Conservation (phyloP, 37 sponge, comb jelly and placozoan genomes). For the Corticium candelabrum region DNA sequence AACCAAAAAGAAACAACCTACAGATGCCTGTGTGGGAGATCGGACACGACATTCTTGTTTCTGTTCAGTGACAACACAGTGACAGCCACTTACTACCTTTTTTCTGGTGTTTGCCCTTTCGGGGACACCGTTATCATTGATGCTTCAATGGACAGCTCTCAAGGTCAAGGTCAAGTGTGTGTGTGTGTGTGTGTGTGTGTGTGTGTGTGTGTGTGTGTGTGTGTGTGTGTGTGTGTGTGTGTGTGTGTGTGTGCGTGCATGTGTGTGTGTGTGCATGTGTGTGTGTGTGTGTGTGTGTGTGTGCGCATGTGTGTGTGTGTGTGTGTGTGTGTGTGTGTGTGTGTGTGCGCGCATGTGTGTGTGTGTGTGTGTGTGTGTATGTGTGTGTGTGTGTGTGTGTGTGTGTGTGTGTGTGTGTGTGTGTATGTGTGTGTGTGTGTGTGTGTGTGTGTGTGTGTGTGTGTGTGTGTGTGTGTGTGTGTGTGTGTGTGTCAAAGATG, state of each 20-base stretch:
- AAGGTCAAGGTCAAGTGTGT: too few relatives aligned
- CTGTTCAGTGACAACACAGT: too few relatives aligned
- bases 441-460: conserved; percentile 5
- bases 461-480: conserved; percentile 5
- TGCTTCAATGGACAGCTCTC: too few relatives aligned
- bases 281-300: conserved; percentile 23
- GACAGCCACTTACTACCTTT: too few relatives aligned
- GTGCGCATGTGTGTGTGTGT: background rate
- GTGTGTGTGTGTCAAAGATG: conserved; percentile 5
- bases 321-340: background rate
- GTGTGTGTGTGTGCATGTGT: conserved; percentile 20
- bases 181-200: background rate
- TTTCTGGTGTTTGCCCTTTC: too few relatives aligned
- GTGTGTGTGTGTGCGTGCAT: background rate
- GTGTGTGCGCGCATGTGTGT: background rate
- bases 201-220: background rate
- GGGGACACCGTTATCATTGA: too few relatives aligned
- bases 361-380: background rate
- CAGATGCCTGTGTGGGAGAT: too few relatives aligned
- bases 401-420: conserved; percentile 5
- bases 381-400: conserved; percentile 5
- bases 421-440: conserved; percentile 1
- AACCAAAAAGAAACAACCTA: too few relatives aligned
- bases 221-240: background rate
- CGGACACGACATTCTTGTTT: too few relatives aligned